These are phyloP conservation scores for Polietes domitor DNA, from an alignment of 2,888 invertebrate genomes.

Conservation along the genomic window DNA sequence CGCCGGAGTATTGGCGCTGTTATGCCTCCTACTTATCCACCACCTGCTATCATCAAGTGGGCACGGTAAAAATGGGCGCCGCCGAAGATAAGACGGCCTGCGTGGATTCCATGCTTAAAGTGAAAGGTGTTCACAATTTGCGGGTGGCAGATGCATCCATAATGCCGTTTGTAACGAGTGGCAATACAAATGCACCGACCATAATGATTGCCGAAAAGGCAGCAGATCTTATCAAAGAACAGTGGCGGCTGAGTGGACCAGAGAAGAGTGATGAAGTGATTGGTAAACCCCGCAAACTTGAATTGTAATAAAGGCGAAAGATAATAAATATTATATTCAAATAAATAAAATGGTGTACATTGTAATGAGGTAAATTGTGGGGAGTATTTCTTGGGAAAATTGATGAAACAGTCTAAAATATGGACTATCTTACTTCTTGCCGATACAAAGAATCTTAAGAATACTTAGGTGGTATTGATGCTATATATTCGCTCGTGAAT, in stretches of 20 bases:
- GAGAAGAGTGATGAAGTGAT: not conserved
- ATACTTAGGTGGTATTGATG: no score
- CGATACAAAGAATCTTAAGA: no score
- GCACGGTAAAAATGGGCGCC: constrained; percentile 89
- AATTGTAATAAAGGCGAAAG: constrained; percentile 25
- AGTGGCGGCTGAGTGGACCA: constrained; percentile 69
- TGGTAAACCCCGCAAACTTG: not conserved
- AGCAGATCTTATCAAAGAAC: constrained; percentile 82
- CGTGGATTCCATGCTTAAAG: constrained; percentile 85
- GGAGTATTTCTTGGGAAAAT: no score
- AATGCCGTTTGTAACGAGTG: constrained; percentile 89
- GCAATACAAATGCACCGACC: constrained; percentile 91
- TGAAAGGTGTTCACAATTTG: constrained; percentile 85
- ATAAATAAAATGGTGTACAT: no score
- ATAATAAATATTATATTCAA: no score
- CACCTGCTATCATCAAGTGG: constrained; percentile 86
- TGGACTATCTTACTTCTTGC: no score
- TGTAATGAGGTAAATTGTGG: no score
- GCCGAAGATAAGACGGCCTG: constrained; percentile 83
- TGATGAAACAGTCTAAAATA: no score
- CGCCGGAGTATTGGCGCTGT: constrained; percentile 85
- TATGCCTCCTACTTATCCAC: constrained; percentile 84
- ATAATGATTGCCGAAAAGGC: constrained; percentile 94
- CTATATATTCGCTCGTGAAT: no score
- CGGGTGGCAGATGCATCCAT: constrained; percentile 89